phyloP scores from a whole-genome alignment of 2,113 vertebrate genomes.

The Stictonetta naevosa region DNA sequence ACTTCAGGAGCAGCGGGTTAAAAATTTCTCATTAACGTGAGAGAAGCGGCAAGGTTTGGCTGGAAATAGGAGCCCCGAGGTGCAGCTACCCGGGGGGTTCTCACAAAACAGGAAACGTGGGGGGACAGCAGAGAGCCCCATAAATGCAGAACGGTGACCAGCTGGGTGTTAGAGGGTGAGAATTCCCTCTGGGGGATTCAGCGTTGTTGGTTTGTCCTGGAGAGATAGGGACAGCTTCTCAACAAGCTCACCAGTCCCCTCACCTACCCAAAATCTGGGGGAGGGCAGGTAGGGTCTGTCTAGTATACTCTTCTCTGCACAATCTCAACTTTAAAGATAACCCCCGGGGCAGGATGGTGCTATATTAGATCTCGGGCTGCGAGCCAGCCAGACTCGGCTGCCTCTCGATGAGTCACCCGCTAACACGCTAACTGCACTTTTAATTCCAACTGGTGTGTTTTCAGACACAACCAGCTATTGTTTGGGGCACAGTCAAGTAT shows the following conservation, averaged over 20 bases:
- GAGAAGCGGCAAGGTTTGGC: background rate
- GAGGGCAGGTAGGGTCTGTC: background rate
- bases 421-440: background rate
- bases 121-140: background rate
- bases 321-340: background rate
- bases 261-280: background rate
- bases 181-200: background rate
- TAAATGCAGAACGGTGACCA: background rate
- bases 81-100: background rate
- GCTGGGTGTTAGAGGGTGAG: background rate
- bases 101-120: background rate
- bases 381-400: background rate
- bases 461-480: conserved; percentile 41
- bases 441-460: background rate
- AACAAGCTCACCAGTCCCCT: background rate
- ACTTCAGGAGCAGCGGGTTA: background rate
- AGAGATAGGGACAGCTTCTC: background rate
- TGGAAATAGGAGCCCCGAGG: background rate
- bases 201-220: background rate
- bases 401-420: background rate
- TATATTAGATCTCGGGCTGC: background rate
- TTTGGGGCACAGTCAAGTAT: background rate
- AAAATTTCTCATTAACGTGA: background rate
- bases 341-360: background rate
- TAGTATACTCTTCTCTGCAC: background rate